Evolutionary conservation across 2,888 invertebrate species (phyloP).

Genomic region (Esperia sulphurella): DNA sequence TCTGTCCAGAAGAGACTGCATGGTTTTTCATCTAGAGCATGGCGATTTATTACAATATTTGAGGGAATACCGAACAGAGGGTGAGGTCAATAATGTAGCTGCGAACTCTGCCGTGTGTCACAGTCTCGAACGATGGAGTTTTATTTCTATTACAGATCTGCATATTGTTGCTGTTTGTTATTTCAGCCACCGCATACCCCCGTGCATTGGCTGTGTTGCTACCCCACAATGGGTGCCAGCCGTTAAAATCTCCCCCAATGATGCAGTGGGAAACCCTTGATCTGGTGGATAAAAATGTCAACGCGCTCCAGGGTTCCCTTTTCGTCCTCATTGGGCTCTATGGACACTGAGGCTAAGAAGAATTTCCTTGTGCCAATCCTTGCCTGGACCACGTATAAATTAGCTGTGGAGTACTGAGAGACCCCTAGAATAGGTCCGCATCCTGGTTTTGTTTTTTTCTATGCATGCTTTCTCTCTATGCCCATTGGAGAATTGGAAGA

Average conservation of each 20-base stretch:
- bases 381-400: neutral
- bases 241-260: constrained; percentile 12
- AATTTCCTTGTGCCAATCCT: neutral
- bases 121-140: constrained; percentile 11
- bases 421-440: too few relatives aligned
- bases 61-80: too few relatives aligned
- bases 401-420: neutral
- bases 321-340: neutral
- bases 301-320: neutral
- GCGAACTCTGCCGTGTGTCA: constrained; percentile 1
- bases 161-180: neutral
- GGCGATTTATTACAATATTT: too few relatives aligned
- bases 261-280: neutral
- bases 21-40: too few relatives aligned
- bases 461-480: too few relatives aligned
- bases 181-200: neutral
- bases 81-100: neutral
- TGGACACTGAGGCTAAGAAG: neutral
- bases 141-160: constrained; percentile 7
- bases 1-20: too few relatives aligned
- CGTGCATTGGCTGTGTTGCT: constrained; percentile 1
- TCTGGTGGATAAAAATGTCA: neutral
- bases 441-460: too few relatives aligned
- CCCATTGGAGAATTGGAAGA: too few relatives aligned
- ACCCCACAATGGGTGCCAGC: constrained; percentile 12